Conservation (phyloP, 2,888 invertebrate genomes). For the Nymphalis c-album region DNA sequence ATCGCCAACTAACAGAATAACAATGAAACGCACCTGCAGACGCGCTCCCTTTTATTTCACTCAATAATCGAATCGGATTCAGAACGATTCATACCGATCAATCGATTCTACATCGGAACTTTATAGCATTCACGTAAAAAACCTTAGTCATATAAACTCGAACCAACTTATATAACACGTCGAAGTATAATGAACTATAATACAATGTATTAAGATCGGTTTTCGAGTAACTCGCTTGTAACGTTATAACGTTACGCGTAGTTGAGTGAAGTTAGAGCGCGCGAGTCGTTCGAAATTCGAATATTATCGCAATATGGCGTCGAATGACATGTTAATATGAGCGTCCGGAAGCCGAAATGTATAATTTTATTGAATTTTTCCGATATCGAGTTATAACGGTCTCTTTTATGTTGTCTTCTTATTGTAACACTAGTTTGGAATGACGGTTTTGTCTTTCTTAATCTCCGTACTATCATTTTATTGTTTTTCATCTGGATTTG, state of each 20-base stretch:
- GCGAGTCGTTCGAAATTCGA: conserved; percentile 62
- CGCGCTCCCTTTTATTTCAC: conserved; percentile 49
- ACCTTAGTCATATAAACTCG: conserved; percentile 50
- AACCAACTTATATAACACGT: conserved; percentile 18
- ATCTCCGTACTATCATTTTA: too few relatives aligned
- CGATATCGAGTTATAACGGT: conserved; percentile 34
- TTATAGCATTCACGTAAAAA: conserved; percentile 64
- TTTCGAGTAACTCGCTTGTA: conserved; percentile 34
- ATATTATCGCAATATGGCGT: conserved; percentile 76
- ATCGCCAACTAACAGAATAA: conserved; percentile 40
- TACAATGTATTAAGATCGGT: conserved; percentile 43
- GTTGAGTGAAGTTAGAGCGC: conserved; percentile 42
- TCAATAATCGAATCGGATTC: conserved; percentile 70
- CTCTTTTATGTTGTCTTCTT: conserved; percentile 12
- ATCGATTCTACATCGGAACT: conserved; percentile 56
- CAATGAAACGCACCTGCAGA: conserved; percentile 51
- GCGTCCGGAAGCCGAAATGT: conserved; percentile 66
- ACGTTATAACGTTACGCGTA: conserved; percentile 17
- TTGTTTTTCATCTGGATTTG: too few relatives aligned
- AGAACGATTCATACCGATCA: conserved; percentile 56
- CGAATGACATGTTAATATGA: conserved; percentile 79
- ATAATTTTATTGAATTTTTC: conserved; percentile 66
- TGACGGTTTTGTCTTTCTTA: neutral
- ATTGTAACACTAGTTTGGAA: neutral
- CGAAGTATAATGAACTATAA: conserved; percentile 4